Conservation (phyloP, 1,140 invertebrate genomes). For the Sarcophaga peregrina region DNA sequence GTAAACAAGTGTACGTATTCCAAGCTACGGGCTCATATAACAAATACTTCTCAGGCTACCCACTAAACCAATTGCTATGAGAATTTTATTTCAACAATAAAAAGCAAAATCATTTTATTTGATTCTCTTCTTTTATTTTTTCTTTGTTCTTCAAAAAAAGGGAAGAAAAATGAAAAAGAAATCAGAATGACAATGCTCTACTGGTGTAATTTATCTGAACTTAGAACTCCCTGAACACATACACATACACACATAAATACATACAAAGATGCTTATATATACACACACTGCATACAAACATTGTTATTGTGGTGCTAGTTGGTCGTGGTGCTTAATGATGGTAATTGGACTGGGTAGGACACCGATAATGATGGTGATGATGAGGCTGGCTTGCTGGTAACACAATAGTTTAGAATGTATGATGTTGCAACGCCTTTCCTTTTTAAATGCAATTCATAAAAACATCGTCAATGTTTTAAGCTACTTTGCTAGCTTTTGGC, state of each 20-base stretch:
- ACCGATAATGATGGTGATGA: not conserved
- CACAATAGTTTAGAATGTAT: too few relatives aligned
- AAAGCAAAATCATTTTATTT: too few relatives aligned
- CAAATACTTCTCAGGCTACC: not conserved
- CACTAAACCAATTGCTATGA: too few relatives aligned
- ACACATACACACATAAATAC: not conserved
- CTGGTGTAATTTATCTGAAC: not conserved
- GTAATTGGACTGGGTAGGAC: not conserved
- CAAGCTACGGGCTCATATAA: not conserved
- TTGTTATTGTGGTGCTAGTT: not conserved
- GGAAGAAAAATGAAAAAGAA: not conserved
- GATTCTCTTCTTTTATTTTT: too few relatives aligned
- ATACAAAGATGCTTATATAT: too few relatives aligned
- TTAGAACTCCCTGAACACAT: not conserved
- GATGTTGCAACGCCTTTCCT: not conserved
- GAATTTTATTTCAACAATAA: too few relatives aligned
- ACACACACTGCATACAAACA: too few relatives aligned
- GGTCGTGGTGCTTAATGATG: not conserved
- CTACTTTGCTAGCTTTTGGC: not conserved
- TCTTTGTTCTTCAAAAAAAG: too few relatives aligned
- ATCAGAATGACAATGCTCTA: not conserved
- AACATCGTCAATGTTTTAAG: not conserved
- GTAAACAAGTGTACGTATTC: not conserved
- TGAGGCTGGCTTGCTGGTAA: not conserved
- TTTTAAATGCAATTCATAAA: constrained; percentile 15